Percentiles rank a stretch among this genome's conserved stretches.
Conservation (phyloP, 2,888 invertebrate genomes). For the Cheilosia urbana region DNA sequence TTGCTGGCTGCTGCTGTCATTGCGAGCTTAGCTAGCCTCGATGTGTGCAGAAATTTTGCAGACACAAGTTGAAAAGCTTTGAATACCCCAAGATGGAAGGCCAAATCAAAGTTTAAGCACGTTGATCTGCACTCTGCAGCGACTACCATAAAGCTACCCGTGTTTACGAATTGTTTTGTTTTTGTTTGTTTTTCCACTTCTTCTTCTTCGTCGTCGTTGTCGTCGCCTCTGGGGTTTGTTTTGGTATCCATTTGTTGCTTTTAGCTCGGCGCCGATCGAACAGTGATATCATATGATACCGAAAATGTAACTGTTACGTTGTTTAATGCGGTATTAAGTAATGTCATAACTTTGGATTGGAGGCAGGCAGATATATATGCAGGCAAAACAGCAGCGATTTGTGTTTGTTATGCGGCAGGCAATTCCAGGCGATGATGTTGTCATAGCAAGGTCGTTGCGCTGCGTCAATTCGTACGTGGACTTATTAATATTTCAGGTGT, state of each 20-base stretch:
- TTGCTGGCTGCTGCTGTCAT: slow-evolving; percentile 20
- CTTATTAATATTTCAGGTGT: slow-evolving; percentile 44
- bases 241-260: slow-evolving; percentile 24
- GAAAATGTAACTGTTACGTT: slow-evolving; percentile 72
- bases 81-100: slow-evolving; percentile 20
- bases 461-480: slow-evolving; percentile 27
- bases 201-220: background rate
- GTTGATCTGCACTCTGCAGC: slow-evolving; percentile 51
- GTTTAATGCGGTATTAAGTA: slow-evolving; percentile 66
- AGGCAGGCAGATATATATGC: background rate
- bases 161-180: slow-evolving; percentile 67
- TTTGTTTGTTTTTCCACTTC: slow-evolving; percentile 65
- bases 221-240: slow-evolving; percentile 7
- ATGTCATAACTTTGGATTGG: slow-evolving; percentile 56
- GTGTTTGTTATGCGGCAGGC: slow-evolving; percentile 59
- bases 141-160: slow-evolving; percentile 60
- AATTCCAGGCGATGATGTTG: slow-evolving; percentile 58
- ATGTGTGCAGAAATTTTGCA: slow-evolving; percentile 63
- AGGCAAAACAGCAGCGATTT: background rate
- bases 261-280: slow-evolving; percentile 33
- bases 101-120: slow-evolving; percentile 45
- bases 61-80: slow-evolving; percentile 4
- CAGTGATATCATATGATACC: slow-evolving; percentile 73
- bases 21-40: slow-evolving; percentile 34
- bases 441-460: slow-evolving; percentile 73